Conservation (phyloP, 2,113 vertebrate species). For the Trochalopteron elliotii region DNA sequence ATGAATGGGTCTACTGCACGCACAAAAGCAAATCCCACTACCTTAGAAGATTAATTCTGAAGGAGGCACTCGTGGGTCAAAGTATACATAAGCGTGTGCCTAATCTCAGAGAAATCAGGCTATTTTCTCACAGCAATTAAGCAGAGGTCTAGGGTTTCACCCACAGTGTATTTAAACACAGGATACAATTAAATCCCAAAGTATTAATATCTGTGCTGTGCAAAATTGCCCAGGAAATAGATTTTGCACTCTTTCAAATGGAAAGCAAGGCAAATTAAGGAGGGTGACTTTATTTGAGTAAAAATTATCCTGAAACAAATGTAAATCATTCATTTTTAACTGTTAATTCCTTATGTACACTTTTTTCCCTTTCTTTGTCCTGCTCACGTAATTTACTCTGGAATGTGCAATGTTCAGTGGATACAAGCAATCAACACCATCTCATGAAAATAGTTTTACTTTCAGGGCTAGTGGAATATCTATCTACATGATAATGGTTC, state of each 20-base stretch:
- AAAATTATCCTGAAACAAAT: constrained; percentile 66
- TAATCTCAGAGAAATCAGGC: constrained; percentile 86
- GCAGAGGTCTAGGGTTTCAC: constrained; percentile 85
- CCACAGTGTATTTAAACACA: constrained; percentile 86
- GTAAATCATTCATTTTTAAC: constrained; percentile 58
- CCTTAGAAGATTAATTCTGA: constrained; percentile 88
- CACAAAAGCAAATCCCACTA: constrained; percentile 82
- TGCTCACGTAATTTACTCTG: not conserved
- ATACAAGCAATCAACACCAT: constrained; percentile 14
- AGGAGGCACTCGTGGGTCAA: constrained; percentile 84
- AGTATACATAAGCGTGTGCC: constrained; percentile 84
- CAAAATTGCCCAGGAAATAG: constrained; percentile 85
- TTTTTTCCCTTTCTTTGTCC: not conserved
- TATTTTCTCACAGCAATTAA: constrained; percentile 89
- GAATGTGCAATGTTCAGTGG: not conserved
- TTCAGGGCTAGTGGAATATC: not conserved
- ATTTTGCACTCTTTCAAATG: constrained; percentile 77
- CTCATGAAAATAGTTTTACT: not conserved
- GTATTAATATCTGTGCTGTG: constrained; percentile 86
- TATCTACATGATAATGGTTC: constrained; percentile 12
- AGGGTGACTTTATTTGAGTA: constrained; percentile 69
- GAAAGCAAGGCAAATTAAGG: constrained; percentile 76
- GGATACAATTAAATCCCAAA: constrained; percentile 86
- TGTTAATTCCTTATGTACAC: constrained; percentile 42
- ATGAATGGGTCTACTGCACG: constrained; percentile 72